phyloP scores from a whole-genome alignment of 2,888 invertebrate species.

The Thymelicus lineola region DNA sequence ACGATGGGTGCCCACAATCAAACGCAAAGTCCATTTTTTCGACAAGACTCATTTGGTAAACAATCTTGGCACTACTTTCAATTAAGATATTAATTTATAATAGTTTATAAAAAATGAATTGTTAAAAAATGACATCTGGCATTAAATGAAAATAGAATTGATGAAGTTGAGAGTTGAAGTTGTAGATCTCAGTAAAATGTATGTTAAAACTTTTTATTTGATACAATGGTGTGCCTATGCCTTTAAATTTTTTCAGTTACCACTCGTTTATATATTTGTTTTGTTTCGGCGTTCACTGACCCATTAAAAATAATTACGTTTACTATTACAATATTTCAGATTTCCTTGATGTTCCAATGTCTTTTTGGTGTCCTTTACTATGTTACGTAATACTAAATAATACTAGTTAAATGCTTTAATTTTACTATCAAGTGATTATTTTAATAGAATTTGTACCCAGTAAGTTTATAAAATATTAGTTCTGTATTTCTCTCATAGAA shows the following conservation, averaged over 20 bases:
- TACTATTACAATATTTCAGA: not conserved
- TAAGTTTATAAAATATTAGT: not conserved
- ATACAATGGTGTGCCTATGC: not conserved
- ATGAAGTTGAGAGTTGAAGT: not conserved
- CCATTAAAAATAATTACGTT: not conserved
- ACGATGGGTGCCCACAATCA: no score
- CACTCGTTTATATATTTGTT: not conserved
- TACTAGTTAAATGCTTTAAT: not conserved
- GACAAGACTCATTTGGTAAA: no score
- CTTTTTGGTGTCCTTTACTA: no score
- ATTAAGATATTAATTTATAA: no score
- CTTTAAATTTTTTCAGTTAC: not conserved
- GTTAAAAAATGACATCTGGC: no score
- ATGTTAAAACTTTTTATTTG: not conserved
- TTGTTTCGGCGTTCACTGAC: no score
- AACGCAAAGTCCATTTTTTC: no score
- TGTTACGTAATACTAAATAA: no score
- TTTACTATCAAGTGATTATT: not conserved
- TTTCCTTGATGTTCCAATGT: not conserved
- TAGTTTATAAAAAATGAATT: no score
- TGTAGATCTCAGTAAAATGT: conserved; percentile 2
- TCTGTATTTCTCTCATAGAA: not conserved
- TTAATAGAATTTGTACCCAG: not conserved
- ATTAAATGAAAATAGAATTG: not conserved
- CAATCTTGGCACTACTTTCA: no score